These are phyloP conservation scores for Aspiorhynchus laticeps DNA, from an alignment of 2,113 vertebrate species.

Conservation along the genomic window DNA sequence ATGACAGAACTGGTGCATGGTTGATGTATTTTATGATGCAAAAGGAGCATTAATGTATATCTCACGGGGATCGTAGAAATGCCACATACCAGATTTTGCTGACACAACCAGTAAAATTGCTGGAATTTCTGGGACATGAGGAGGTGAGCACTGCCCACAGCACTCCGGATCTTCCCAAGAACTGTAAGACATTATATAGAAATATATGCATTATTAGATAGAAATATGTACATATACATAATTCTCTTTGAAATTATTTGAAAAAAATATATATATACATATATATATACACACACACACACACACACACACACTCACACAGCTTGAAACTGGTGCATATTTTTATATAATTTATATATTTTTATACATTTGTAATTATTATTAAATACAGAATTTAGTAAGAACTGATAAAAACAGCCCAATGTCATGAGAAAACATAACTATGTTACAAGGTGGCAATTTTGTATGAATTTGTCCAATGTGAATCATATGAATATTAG, in stretches of 20 bases:
- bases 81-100: slow-evolving; percentile 91
- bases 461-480: too few species aligned
- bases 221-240: not conserved
- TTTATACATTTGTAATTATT: too few species aligned
- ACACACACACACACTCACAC: too few species aligned
- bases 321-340: too few species aligned
- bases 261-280: too few species aligned
- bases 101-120: slow-evolving; percentile 99
- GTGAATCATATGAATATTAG: not conserved
- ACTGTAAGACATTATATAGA: slow-evolving; percentile 72
- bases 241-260: too few species aligned
- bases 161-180: slow-evolving; percentile 96
- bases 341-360: too few species aligned
- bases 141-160: slow-evolving; percentile 96
- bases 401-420: too few species aligned
- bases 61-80: slow-evolving; percentile 63
- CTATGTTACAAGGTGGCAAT: too few species aligned
- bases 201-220: not conserved
- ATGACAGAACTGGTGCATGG: slow-evolving; percentile 13
- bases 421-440: too few species aligned
- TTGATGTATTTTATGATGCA: slow-evolving; percentile 1
- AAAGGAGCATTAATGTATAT: not conserved
- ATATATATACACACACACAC: too few species aligned
- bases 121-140: slow-evolving; percentile 99
- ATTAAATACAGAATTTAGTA: too few species aligned